These are phyloP conservation scores for Dicyrtoma fusca DNA, from an alignment of 2,888 invertebrate species.

Conservation along the genomic window DNA sequence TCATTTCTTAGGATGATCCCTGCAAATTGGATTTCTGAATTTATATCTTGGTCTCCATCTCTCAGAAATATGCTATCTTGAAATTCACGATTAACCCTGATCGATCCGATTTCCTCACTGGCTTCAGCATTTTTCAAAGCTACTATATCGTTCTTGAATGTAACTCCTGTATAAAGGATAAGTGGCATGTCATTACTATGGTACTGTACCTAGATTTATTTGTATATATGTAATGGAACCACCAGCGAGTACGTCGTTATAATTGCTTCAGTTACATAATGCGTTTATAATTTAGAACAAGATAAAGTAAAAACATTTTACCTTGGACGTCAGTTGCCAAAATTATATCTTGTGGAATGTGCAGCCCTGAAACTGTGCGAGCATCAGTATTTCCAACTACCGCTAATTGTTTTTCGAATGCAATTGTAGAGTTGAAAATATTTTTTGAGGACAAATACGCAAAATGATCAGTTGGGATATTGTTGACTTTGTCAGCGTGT, in stretches of 20 bases:
- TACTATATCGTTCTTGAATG: slow-evolving; percentile 41
- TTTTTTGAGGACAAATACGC: slow-evolving; percentile 43
- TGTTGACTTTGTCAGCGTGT: slow-evolving; percentile 15
- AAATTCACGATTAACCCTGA: slow-evolving; percentile 10
- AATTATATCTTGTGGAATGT: slow-evolving; percentile 43
- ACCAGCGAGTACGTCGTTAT: too few relatives aligned
- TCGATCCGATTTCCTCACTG: neutral
- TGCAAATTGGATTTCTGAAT: slow-evolving; percentile 30
- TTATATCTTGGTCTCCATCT: slow-evolving; percentile 38
- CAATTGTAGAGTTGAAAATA: slow-evolving; percentile 38
- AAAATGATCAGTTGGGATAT: slow-evolving; percentile 32
- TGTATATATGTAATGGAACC: too few relatives aligned
- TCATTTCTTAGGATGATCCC: neutral
- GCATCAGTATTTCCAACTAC: slow-evolving; percentile 21
- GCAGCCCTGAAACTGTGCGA: slow-evolving; percentile 27
- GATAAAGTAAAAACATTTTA: slow-evolving; percentile 25
- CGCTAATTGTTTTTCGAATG: slow-evolving; percentile 26
- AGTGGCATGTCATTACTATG: too few relatives aligned
- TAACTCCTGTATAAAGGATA: slow-evolving; percentile 14
- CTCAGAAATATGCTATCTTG: slow-evolving; percentile 40
- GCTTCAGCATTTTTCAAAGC: slow-evolving; percentile 35
- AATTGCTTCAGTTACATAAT: slow-evolving; percentile 1
- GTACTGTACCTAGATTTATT: too few relatives aligned
- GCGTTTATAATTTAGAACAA: too few relatives aligned
- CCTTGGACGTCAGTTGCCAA: slow-evolving; percentile 39